phyloP scores from a whole-genome alignment of 2,113 vertebrate genomes.

The Engystomops pustulosus region DNA sequence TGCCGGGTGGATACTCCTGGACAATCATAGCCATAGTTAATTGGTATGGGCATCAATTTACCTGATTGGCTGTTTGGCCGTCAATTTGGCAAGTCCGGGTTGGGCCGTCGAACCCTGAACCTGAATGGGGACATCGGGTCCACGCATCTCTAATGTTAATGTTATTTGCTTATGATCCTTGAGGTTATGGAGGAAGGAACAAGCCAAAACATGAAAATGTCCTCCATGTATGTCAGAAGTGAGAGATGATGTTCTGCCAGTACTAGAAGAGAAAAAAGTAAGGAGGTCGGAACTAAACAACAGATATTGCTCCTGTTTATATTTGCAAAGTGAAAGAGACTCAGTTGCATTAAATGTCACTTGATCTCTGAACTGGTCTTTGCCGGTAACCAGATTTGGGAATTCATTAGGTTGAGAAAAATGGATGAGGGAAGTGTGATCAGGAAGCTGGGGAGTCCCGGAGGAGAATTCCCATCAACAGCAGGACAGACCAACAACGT shows the following conservation, averaged over 20 bases:
- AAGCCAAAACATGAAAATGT: not conserved
- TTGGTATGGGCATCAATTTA: too few species aligned
- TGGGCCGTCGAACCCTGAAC: too few species aligned
- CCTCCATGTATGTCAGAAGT: constrained; percentile 11
- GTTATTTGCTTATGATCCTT: not conserved
- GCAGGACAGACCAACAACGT: not conserved
- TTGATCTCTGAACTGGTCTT: constrained; percentile 48
- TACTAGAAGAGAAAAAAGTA: not conserved
- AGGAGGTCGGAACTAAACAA: too few species aligned
- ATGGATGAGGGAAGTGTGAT: constrained; percentile 19
- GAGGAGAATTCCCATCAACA: constrained; percentile 26
- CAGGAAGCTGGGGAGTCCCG: constrained; percentile 29
- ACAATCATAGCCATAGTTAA: too few species aligned
- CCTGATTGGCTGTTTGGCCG: too few species aligned
- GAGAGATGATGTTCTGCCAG: not conserved
- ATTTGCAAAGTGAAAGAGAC: constrained; percentile 42
- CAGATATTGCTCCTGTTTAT: constrained; percentile 40
- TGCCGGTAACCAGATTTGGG: constrained; percentile 38
- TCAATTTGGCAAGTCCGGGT: too few species aligned
- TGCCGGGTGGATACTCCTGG: too few species aligned
- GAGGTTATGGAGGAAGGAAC: not conserved
- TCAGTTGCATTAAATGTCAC: constrained; percentile 43
- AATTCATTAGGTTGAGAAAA: constrained; percentile 39
- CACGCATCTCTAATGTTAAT: too few species aligned
- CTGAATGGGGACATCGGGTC: too few species aligned